phyloP scores from a whole-genome alignment of 35 echinoderm and acorn worm species.

The Ptychodera flava region DNA sequence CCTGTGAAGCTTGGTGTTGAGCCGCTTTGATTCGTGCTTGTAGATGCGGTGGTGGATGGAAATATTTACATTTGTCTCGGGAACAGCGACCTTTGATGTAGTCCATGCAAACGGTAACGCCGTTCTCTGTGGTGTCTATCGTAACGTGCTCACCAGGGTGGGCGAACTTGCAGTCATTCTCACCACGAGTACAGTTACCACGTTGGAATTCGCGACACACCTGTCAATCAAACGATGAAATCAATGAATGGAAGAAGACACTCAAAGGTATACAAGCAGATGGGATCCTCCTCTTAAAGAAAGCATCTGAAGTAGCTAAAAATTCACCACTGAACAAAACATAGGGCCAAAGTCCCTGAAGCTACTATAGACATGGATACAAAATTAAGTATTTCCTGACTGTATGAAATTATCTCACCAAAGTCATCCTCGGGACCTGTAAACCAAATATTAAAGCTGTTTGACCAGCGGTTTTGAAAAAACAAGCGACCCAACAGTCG shows the following conservation, averaged over 20 bases:
- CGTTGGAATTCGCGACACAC: slow-evolving; percentile 99
- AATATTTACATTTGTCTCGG: slow-evolving; percentile 99
- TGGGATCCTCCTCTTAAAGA: not conserved
- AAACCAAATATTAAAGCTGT: too few species aligned
- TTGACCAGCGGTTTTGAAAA: too few species aligned
- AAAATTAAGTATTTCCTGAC: too few species aligned
- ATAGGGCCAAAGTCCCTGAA: slow-evolving; percentile 13
- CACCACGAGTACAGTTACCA: slow-evolving; percentile 92
- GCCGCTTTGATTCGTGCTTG: slow-evolving; percentile 97
- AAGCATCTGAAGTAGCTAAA: slow-evolving; percentile 13
- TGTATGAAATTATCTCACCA: not conserved
- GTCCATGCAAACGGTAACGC: slow-evolving; percentile 99
- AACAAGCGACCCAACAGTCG: not conserved
- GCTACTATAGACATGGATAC: not conserved
- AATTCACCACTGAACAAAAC: slow-evolving; percentile 12
- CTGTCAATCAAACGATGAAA: slow-evolving; percentile 29
- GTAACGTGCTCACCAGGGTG: slow-evolving; percentile 91
- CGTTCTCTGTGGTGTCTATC: slow-evolving; percentile 89
- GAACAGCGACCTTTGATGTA: slow-evolving; percentile 95
- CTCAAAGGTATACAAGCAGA: slow-evolving; percentile 7
- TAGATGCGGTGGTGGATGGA: slow-evolving; percentile 96
- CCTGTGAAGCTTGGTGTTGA: slow-evolving; percentile 58
- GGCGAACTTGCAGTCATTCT: slow-evolving; percentile 99
- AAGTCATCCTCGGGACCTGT: not conserved
- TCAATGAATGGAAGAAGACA: not conserved